Conservation (phyloP, 2,797 vertebrate species). For the Megalops cyprinoides region DNA sequence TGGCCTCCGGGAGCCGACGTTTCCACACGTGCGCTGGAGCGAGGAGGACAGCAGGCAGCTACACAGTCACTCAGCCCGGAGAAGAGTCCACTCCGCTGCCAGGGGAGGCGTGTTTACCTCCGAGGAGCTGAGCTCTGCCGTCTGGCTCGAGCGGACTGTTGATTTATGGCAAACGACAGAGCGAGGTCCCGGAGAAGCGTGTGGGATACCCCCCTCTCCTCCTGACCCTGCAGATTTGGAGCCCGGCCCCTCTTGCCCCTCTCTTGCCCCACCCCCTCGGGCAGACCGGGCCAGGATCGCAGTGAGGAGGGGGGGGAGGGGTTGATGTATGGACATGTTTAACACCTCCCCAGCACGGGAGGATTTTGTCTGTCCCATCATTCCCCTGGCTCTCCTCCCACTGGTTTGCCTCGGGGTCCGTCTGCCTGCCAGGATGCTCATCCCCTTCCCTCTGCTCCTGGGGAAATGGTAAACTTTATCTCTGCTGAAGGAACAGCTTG, state of each 20-base stretch:
- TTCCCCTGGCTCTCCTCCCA: not conserved
- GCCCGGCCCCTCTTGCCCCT: not conserved
- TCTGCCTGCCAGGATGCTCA: not conserved
- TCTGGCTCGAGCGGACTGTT: not conserved
- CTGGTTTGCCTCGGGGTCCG: not conserved
- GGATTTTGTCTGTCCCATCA: not conserved
- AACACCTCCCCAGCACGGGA: not conserved
- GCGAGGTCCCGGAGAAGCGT: not conserved
- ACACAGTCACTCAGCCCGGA: not conserved
- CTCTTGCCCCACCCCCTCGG: not conserved
- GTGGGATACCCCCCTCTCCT: not conserved
- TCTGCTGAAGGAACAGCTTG: not conserved
- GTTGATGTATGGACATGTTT: conserved; percentile 6
- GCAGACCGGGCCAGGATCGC: not conserved
- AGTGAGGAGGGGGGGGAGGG: not conserved
- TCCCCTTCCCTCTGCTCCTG: not conserved
- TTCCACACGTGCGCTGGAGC: not conserved
- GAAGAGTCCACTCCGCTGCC: not conserved
- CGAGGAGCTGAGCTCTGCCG: not conserved
- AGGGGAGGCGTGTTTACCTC: not conserved
- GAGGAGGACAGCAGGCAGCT: not conserved
- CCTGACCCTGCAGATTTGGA: conserved; percentile 9
- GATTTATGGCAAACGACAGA: not conserved
- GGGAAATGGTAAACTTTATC: not conserved
- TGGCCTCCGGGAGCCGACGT: not conserved